Evolutionary conservation across 2,113 vertebrate genomes (phyloP).

Genomic region (Tachycineta bicolor): DNA sequence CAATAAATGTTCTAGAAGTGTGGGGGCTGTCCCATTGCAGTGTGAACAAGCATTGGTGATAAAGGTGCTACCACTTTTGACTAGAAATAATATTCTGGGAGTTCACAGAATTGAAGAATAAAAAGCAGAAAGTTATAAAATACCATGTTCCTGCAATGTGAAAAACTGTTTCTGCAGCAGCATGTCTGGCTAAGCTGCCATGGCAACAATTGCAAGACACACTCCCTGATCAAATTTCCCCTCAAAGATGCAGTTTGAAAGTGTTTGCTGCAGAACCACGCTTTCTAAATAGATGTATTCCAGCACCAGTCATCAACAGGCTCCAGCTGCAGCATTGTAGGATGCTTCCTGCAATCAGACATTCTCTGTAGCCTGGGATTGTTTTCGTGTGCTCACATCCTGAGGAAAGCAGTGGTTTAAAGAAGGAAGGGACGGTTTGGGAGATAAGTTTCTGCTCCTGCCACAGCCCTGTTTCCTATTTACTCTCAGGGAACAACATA

Average conservation of each 20-base stretch:
- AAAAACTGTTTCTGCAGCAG: background rate
- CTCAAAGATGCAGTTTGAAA: background rate
- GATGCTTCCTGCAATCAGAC: background rate
- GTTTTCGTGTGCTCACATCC: background rate
- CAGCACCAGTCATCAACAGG: background rate
- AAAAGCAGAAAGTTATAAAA: background rate
- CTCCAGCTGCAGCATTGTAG: background rate
- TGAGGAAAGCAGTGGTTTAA: background rate
- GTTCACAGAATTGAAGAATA: background rate
- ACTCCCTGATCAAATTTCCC: background rate
- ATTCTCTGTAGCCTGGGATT: background rate
- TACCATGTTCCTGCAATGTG: background rate
- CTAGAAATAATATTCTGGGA: background rate
- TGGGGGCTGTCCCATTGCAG: background rate
- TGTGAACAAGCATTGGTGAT: background rate
- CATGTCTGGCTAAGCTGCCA: conserved; percentile 11
- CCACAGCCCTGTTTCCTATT: background rate
- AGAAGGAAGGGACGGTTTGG: background rate
- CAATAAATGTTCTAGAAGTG: background rate
- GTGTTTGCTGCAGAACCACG: background rate
- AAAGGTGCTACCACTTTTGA: background rate
- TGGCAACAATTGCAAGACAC: conserved; percentile 26
- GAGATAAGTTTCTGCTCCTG: background rate
- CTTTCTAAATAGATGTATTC: background rate
- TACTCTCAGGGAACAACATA: background rate